A percentile compares a stretch with the other conserved stretches of the same genome.
Evolutionary conservation across 2,797 vertebrate species (phyloP).

Genomic region (Argentina silus): DNA sequence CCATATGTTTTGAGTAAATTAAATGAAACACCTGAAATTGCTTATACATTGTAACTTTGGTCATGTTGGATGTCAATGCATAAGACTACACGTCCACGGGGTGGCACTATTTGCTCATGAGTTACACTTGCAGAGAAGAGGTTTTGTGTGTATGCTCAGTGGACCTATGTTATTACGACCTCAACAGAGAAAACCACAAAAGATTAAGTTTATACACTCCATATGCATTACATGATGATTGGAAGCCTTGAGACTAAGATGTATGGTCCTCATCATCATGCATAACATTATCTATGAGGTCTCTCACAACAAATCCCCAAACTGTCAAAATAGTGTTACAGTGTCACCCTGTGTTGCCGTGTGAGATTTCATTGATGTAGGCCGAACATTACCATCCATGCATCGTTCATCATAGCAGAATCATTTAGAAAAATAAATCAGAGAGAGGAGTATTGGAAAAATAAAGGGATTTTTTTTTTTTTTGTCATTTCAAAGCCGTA

Average conservation of each 20-base stretch:
- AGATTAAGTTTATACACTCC: not conserved
- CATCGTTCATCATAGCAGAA: slow-evolving; percentile 50
- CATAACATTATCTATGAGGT: slow-evolving; percentile 43
- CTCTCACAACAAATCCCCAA: slow-evolving; percentile 61
- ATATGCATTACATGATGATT: not conserved
- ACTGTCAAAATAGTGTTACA: slow-evolving; percentile 25
- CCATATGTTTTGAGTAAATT: not conserved
- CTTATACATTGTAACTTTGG: not conserved
- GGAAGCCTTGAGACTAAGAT: slow-evolving; percentile 9
- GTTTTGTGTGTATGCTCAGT: not conserved
- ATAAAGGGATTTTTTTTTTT: slow-evolving; percentile 67
- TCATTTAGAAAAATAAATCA: not conserved
- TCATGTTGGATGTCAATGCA: not conserved
- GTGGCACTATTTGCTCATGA: slow-evolving; percentile 21
- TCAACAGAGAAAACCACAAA: not conserved
- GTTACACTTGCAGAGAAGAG: not conserved
- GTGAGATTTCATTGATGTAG: slow-evolving; percentile 69
- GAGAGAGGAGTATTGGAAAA: slow-evolving; percentile 46
- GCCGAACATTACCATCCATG: slow-evolving; percentile 64
- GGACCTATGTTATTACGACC: not conserved
- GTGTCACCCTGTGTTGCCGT: slow-evolving; percentile 43
- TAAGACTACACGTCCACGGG: slow-evolving; percentile 44
- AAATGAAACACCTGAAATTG: not conserved
- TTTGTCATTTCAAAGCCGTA: slow-evolving; percentile 64
- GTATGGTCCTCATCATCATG: slow-evolving; percentile 62